These are phyloP conservation scores for Caenorhabditis uteleia DNA, from an alignment of 2,888 invertebrate genomes.

Conservation along the genomic window DNA sequence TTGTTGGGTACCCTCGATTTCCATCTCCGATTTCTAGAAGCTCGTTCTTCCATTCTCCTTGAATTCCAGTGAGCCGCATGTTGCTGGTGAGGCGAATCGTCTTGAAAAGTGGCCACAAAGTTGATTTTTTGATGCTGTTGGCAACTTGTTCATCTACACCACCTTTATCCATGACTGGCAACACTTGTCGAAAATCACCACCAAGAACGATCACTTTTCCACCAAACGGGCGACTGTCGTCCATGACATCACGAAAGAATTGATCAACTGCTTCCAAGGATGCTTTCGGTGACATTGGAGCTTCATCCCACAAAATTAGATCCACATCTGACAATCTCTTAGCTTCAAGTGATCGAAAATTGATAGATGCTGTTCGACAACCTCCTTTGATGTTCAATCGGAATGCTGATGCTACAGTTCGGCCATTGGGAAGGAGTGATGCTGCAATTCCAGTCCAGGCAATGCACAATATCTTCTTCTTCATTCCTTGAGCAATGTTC, in stretches of 20 bases:
- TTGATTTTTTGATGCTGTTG: constrained; percentile 11
- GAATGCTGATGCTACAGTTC: constrained; percentile 24
- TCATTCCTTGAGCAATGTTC: constrained; percentile 64
- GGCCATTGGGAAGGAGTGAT: constrained; percentile 27
- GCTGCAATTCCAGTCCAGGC: constrained; percentile 40
- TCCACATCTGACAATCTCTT: neutral
- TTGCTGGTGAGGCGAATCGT: constrained; percentile 8
- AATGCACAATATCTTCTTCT: constrained; percentile 7
- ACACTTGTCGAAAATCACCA: constrained; percentile 32
- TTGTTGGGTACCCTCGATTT: neutral
- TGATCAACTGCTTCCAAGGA: constrained; percentile 17
- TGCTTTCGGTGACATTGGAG: constrained; percentile 19
- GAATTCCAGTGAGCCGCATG: constrained; percentile 6
- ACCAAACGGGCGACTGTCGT: constrained; percentile 21
- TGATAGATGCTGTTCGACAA: neutral
- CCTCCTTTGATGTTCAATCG: constrained; percentile 6
- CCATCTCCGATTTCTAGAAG: constrained; percentile 25
- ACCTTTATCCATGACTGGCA: constrained; percentile 23
- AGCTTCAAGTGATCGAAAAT: neutral
- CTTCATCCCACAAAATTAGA: constrained; percentile 11
- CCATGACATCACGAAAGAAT: constrained; percentile 18
- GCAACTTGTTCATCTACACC: constrained; percentile 3
- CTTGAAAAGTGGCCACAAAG: constrained; percentile 8
- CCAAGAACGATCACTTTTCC: constrained; percentile 23
- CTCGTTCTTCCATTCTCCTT: constrained; percentile 5